Evolutionary conservation across 2,888 invertebrate species (phyloP), one percentile per base, ranked within the genome.

Genomic region (Tryphoninae sp.): DNA sequence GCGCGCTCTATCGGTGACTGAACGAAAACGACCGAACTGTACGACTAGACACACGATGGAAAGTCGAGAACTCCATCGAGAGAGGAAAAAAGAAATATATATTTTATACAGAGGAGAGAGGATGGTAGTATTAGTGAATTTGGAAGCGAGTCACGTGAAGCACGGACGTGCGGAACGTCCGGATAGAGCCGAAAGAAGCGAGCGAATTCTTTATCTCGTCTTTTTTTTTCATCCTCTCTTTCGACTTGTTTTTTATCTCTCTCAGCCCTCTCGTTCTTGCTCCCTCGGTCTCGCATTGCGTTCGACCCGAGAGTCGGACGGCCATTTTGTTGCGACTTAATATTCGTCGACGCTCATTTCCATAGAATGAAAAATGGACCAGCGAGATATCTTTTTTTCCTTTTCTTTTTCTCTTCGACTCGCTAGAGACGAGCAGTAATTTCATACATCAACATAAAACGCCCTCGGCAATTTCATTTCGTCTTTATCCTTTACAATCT

Each of bases 271-370:
- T 72, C 64, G 22, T 9, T 0, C 67, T 33, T n/a, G 64, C 62
- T 53, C 16, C 26, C 71, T 8, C 3, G 26, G 22, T 40, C 22
- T 53, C 23, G 23, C 16, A 13, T 65, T 55, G 33, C 53, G 40
- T 64, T 26, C 64, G 58, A 16, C 23, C 45, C 73, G 22, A 42
- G 42, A 71, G 65, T 78, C 67, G 71, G 84, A 83, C 89, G 85
- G 89, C 90, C 90, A 90, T 90, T 89, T 90, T 90, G 89, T 88
- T 84, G 72, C 79, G 84, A 84, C 86, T 88, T 88, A 86, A 88
- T 86, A 87, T 87, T 89, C 88, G 82, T 73, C 85, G 84, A 22
- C 33, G 74, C 16, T 80, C 76, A 78, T 74, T 77, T 80, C 22
- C 71, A 51, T 22, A 23, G 75, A 68, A 64, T 64, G 42, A 40